Evolutionary conservation across 2,113 vertebrate species (phyloP).

Genomic region (Tupaia tana): DNA sequence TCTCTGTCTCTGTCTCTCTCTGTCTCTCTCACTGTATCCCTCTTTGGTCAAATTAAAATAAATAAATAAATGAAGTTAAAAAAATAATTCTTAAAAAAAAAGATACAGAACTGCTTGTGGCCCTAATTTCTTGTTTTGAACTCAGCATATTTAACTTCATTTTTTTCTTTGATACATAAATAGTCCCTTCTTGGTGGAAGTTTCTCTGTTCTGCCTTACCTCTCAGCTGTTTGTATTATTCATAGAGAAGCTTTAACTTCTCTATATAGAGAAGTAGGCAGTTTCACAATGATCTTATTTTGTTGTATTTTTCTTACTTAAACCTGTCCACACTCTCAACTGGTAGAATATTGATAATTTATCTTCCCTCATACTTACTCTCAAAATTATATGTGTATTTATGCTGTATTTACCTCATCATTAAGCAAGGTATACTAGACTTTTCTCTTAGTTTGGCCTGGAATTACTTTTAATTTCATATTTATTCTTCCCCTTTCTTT

Average conservation of each 20-base stretch:
- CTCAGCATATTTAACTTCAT: neutral
- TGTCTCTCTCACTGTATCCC: too few species aligned
- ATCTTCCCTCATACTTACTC: neutral
- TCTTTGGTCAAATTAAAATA: too few species aligned
- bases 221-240: neutral
- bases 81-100: neutral
- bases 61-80: too few species aligned
- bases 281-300: neutral
- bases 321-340: neutral
- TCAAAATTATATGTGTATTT: conserved; percentile 26
- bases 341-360: conserved; percentile 8
- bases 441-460: neutral
- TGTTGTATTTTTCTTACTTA: neutral
- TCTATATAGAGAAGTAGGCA: neutral
- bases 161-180: conserved; percentile 24
- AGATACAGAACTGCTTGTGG: neutral
- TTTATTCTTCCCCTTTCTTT: neutral
- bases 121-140: conserved; percentile 1
- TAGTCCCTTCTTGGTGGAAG: neutral
- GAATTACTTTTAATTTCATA: neutral
- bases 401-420: neutral
- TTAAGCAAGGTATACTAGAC: neutral
- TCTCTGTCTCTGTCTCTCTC: too few species aligned
- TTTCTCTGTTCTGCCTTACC: neutral
- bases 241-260: neutral